A percentile compares a stretch with the other conserved stretches of the same genome.
phyloP scores from a whole-genome alignment of 2,888 invertebrate genomes.

The Apotomis capreana region DNA sequence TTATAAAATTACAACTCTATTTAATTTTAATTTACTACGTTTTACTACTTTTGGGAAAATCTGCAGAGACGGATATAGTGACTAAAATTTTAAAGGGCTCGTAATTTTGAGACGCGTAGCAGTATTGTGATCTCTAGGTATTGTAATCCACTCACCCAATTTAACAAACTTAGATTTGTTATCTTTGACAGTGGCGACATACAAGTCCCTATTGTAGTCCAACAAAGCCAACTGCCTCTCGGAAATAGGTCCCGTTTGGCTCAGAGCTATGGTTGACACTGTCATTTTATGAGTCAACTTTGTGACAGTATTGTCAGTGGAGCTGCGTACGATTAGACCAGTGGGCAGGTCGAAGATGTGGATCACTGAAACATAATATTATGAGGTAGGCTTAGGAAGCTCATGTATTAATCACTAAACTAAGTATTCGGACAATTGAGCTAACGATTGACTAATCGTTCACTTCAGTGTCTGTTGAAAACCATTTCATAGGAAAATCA shows the following conservation, averaged over 20 bases:
- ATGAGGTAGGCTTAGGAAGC: not conserved
- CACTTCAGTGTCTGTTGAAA: too few relatives aligned
- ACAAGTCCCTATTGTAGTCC: slow-evolving; percentile 94
- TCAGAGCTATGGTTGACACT: slow-evolving; percentile 91
- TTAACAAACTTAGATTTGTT: slow-evolving; percentile 86
- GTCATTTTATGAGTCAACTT: slow-evolving; percentile 90
- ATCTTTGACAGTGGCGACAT: slow-evolving; percentile 89
- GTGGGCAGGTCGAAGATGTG: slow-evolving; percentile 93
- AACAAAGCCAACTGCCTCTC: slow-evolving; percentile 94
- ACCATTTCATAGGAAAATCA: too few relatives aligned
- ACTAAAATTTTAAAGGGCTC: too few relatives aligned
- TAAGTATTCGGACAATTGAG: too few relatives aligned
- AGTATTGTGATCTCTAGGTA: not conserved
- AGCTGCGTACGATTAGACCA: slow-evolving; percentile 85
- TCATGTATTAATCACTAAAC: too few relatives aligned
- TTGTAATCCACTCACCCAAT: slow-evolving; percentile 81
- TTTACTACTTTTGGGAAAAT: too few relatives aligned
- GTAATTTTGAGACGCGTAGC: too few relatives aligned
- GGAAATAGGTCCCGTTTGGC: slow-evolving; percentile 90
- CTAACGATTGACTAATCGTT: too few relatives aligned
- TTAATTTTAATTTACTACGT: too few relatives aligned
- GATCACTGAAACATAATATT: slow-evolving; percentile 82
- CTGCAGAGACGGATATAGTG: too few relatives aligned
- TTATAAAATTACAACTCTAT: too few relatives aligned
- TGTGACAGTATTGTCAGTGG: slow-evolving; percentile 87